Evolutionary conservation across 2,888 invertebrate genomes (phyloP), one percentile per base, ranked within the genome.

Genomic region (Synanthedon andrenaeformis): DNA sequence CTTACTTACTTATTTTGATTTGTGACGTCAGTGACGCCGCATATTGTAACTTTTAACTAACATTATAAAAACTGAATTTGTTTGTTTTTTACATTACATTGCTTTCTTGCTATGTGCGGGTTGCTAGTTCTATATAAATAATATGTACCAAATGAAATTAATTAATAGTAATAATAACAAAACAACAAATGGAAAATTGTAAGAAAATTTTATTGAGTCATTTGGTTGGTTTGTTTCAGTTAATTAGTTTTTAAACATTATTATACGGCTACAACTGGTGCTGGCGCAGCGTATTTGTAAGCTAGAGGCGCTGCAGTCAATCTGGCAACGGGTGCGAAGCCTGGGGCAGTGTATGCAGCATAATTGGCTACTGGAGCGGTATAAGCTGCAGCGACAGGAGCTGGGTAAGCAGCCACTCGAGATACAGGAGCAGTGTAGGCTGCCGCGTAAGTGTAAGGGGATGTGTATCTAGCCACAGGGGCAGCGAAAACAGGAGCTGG

Each of bases 201-300:
- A 35, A 35, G 35, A 51, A 41, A 5, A 6, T 12, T 51, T 51
- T 51, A 51, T 13, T 51, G 14, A 35, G 35, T 10, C 35, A 51
- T 35, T 51, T 35, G 13, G 14, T 49, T 13, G 49, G 10, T 49
- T 11, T 35, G 8, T 45, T 14, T 51, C 51, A 54, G 54, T 54
- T 51, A 17, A 49, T 53, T 49, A 23, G 42, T 51, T 6, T 51
- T 5, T 42, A 42, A 13, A 6, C 8, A 19, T 52, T 51, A 55
- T 77, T 74, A 78, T 55, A 76, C 69, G 53, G 79, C 77, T 58
- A 82, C 70, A 51, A 74, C 42, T 6, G 74, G 73, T 4, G 79
- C 77, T 53, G 75, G 68, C 13, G 76, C 68, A n/a, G 72, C 64
- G 23, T 74, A 66, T 56, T 70, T 76, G 54, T 65, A 63, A 41